Percentiles rank a stretch among this genome's conserved stretches.
phyloP scores from a whole-genome alignment of 2,797 vertebrate species.

The Huso huso region DNA sequence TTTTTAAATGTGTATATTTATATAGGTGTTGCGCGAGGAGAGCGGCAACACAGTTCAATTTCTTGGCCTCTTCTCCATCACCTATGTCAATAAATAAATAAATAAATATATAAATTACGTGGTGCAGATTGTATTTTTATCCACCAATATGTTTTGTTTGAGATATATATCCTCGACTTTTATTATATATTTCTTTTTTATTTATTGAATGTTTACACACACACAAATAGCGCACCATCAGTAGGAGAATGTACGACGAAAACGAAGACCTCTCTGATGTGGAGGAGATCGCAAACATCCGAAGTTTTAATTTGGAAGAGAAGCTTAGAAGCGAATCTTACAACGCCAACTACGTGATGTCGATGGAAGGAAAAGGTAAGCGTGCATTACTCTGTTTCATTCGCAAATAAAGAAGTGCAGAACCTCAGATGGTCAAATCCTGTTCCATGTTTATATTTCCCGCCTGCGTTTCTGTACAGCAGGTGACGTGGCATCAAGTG shows the following conservation, averaged over 20 bases:
- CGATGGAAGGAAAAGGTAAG: constrained; percentile 90
- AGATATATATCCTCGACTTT: neutral
- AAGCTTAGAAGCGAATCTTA: constrained; percentile 78
- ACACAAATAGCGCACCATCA: constrained; percentile 71
- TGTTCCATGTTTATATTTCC: neutral
- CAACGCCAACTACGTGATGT: constrained; percentile 68
- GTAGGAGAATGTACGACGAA: constrained; percentile 86
- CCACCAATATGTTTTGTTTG: too few relatives aligned
- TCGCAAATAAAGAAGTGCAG: neutral
- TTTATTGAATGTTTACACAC: neutral
- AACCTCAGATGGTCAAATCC: constrained; percentile 10
- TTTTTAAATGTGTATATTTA: too few relatives aligned
- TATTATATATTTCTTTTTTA: constrained; percentile 4
- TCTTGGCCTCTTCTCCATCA: neutral
- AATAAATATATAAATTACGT: neutral
- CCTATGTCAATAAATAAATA: neutral
- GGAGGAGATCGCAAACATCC: constrained; percentile 84
- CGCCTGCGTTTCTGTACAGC: constrained; percentile 2
- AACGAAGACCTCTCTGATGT: constrained; percentile 89
- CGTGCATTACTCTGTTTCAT: neutral
- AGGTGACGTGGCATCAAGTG: constrained; percentile 4
- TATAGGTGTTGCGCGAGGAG: too few relatives aligned
- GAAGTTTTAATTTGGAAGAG: constrained; percentile 88
- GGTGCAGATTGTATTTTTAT: too few relatives aligned
- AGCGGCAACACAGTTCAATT: too few relatives aligned